These are phyloP conservation scores for Hermaeophaga mercurialis DNA, from an alignment of 2,888 invertebrate species.

Conservation along the genomic window DNA sequence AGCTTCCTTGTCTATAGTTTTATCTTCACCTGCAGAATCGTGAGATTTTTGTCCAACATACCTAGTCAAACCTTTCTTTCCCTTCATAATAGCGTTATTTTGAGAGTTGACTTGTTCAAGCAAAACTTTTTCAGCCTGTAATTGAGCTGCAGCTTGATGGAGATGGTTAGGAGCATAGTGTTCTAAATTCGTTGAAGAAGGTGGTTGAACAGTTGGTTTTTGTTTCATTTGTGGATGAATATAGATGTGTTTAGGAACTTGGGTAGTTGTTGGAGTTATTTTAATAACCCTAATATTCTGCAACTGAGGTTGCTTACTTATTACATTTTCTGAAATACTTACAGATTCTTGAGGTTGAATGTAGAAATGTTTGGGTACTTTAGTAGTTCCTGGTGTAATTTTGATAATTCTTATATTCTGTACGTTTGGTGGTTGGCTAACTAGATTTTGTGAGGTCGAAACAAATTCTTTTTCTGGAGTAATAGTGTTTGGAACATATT, in stretches of 20 bases:
- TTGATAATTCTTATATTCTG: conserved; percentile 4
- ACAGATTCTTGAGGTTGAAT: neutral
- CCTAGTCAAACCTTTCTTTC: neutral
- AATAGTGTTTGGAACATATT: neutral
- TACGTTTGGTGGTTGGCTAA: neutral
- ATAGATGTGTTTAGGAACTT: neutral
- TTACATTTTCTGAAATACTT: neutral
- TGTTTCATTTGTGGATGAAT: neutral
- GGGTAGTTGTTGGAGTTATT: conserved; percentile 3
- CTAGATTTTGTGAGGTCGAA: neutral
- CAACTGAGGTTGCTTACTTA: neutral
- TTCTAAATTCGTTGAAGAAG: conserved; percentile 24
- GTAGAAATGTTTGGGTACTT: neutral
- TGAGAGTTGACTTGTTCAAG: conserved; percentile 28
- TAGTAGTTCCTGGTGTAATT: conserved; percentile 1
- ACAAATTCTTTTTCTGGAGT: neutral
- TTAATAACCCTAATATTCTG: conserved; percentile 3
- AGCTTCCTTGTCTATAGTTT: conserved; percentile 15
- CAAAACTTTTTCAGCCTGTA: conserved; percentile 30
- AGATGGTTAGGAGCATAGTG: conserved; percentile 38
- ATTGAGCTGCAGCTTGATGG: conserved; percentile 27
- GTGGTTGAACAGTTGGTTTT: conserved; percentile 6
- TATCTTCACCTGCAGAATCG: neutral
- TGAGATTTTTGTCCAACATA: conserved; percentile 7
- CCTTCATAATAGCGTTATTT: conserved; percentile 29